Percentiles rank a stretch among this genome's conserved stretches.
Conservation (phyloP, 2,113 vertebrate genomes). For the Lepus timidus region DNA sequence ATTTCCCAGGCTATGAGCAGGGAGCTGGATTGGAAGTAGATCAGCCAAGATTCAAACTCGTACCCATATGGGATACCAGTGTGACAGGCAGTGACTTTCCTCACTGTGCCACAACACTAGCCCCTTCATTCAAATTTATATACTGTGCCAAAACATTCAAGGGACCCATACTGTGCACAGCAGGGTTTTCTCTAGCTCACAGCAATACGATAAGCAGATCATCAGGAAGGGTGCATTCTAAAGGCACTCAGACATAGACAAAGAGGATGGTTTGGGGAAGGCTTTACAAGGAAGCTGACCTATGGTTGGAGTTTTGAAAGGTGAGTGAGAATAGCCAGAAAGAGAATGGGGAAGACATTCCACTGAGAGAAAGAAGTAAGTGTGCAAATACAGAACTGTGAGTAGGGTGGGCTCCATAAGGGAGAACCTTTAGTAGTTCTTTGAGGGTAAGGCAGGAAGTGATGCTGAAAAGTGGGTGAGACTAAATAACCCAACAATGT, state of each 20-base stretch:
- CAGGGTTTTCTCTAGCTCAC: not conserved
- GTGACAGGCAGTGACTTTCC: too few relatives aligned
- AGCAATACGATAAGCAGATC: not conserved
- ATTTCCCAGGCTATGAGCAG: too few relatives aligned
- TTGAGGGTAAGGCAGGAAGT: not conserved
- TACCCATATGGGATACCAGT: too few relatives aligned
- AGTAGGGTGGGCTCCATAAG: not conserved
- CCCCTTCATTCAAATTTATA: not conserved
- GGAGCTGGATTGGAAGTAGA: too few relatives aligned
- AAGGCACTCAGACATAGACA: not conserved
- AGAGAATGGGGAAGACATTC: not conserved
- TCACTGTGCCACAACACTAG: too few relatives aligned
- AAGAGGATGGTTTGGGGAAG: not conserved
- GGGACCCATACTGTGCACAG: not conserved
- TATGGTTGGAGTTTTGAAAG: not conserved
- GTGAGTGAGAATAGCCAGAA: not conserved
- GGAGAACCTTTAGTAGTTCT: not conserved
- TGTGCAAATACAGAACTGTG: not conserved
- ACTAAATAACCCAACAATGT: not conserved
- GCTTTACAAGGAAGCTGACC: not conserved
- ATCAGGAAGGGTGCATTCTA: rapidly evolving
- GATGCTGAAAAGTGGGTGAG: not conserved
- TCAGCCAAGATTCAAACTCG: too few relatives aligned
- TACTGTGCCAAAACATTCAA: not conserved
- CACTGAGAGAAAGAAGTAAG: not conserved